Base-by-base conservation (phyloP, 2,797 vertebrate genomes). In the Podargus strigoides region DNA sequence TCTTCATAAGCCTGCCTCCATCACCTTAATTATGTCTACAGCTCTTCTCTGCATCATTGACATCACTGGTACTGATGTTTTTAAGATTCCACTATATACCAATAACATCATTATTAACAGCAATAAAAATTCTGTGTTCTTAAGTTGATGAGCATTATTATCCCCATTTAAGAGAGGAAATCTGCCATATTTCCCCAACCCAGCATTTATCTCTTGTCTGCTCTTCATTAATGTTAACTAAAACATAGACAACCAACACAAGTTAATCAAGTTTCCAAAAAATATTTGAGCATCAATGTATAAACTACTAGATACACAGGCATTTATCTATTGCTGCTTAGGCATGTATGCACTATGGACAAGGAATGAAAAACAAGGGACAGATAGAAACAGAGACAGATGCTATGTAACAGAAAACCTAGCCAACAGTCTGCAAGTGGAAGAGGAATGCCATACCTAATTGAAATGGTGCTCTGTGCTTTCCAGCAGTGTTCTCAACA, bases 91-190 rank as follows among this genome's bases (percentile, higher is more conserved):
- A 60, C 50, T 49, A 12, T 28, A 14, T 50, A 91, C 66, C 30
- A 70, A 84, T 47, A 79, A 79, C 18, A 49, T 81, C 69, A 52
- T 83, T 94, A 93, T 84, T 94, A 91, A 69, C 50, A 86, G 50
- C 30, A 44, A 90, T 72, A 78, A 79, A 87, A 77, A 66, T 59
- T 75, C 37, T 37, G 11, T 46, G 37, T n/a, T 88, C 47, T 67
- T 91, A 79, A 79, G 27, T 42, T 53, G 49, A 66, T 74, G 42
- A 49, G 30, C 10, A 27, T 67, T 47, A 78, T 84, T 34, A 36
- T 66, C 44, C 39, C 59, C 4, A 28, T 68, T 76, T 39, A 52
- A 74, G 80, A 84, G 63, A 67, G 30, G 63, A 91, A 91, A 94
- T 85, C 47, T 91, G 66, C 26, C 52, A 9, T 53, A 4, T 91